phyloP scores from a whole-genome alignment of 2,113 vertebrate species.

The Willisornis vidua region DNA sequence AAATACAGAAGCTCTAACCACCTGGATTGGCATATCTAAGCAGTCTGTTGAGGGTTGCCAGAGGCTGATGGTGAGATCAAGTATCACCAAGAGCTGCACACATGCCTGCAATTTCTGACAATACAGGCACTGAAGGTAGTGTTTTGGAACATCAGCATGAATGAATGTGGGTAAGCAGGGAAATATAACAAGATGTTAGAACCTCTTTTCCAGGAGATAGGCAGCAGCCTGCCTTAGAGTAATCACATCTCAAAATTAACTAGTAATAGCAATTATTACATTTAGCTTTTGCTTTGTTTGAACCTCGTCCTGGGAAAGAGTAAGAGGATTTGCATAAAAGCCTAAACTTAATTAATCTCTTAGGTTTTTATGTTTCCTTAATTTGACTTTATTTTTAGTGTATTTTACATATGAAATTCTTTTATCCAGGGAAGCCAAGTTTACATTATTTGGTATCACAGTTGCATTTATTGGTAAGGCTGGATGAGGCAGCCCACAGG shows the following conservation, averaged over 20 bases:
- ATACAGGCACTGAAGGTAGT: background rate
- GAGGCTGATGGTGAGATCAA: background rate
- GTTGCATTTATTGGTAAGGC: background rate
- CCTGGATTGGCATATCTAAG: background rate
- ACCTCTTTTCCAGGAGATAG: background rate
- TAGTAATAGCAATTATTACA: background rate
- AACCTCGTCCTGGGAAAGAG: background rate
- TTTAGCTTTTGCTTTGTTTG: background rate
- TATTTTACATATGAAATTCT: background rate
- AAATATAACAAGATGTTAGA: background rate
- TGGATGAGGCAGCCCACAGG: background rate
- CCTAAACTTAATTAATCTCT: background rate
- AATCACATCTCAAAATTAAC: background rate
- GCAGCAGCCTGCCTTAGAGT: background rate
- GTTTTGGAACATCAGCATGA: background rate
- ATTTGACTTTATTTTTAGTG: background rate
- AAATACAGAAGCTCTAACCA: background rate
- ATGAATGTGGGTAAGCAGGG: background rate
- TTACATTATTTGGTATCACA: background rate
- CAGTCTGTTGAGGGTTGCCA: background rate
- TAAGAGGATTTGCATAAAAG: constrained; percentile 17
- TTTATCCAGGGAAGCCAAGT: background rate
- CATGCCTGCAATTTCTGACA: background rate
- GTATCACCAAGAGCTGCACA: background rate
- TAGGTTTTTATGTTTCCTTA: background rate